These are phyloP conservation scores for Paragorgia papillata DNA, from an alignment of 92 coral and sea anemone genomes.

Conservation along the genomic window DNA sequence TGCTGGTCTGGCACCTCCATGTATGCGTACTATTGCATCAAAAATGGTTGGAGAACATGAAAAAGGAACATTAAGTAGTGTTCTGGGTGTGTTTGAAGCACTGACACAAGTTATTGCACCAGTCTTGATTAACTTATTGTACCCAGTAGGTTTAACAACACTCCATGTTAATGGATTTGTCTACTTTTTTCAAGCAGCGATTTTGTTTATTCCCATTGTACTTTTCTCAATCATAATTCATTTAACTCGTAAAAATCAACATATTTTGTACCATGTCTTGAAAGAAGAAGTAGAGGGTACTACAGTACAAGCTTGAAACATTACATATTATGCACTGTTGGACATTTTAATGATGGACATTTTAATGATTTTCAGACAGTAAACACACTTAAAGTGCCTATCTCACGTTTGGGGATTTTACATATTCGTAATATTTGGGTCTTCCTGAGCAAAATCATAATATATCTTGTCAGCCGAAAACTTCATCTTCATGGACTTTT, in stretches of 20 bases:
- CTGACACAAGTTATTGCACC: slow-evolving; percentile 52
- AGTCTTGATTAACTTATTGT: slow-evolving; percentile 44
- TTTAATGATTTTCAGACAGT: too few relatives aligned
- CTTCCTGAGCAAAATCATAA: too few relatives aligned
- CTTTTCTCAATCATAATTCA: slow-evolving; percentile 33
- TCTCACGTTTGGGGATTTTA: too few relatives aligned
- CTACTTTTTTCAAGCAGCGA: slow-evolving; percentile 54
- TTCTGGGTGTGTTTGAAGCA: slow-evolving; percentile 49
- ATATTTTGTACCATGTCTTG: background rate
- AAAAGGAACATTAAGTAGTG: slow-evolving; percentile 61
- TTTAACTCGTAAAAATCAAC: slow-evolving; percentile 2
- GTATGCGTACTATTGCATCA: slow-evolving; percentile 53
- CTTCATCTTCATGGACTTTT: too few relatives aligned
- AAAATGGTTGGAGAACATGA: slow-evolving; percentile 48
- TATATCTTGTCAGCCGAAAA: too few relatives aligned
- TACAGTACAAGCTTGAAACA: background rate
- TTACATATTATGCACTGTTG: background rate
- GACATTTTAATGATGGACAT: too few relatives aligned
- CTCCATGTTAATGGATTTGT: slow-evolving; percentile 53
- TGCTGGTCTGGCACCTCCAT: slow-evolving; percentile 51
- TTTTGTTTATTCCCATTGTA: slow-evolving; percentile 33
- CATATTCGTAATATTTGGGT: too few relatives aligned
- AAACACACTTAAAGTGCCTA: too few relatives aligned
- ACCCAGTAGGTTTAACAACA: slow-evolving; percentile 53
- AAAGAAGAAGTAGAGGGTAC: background rate